phyloP scores from a whole-genome alignment of 2,797 vertebrate genomes.

The Typhlichthys eigenmanni region DNA sequence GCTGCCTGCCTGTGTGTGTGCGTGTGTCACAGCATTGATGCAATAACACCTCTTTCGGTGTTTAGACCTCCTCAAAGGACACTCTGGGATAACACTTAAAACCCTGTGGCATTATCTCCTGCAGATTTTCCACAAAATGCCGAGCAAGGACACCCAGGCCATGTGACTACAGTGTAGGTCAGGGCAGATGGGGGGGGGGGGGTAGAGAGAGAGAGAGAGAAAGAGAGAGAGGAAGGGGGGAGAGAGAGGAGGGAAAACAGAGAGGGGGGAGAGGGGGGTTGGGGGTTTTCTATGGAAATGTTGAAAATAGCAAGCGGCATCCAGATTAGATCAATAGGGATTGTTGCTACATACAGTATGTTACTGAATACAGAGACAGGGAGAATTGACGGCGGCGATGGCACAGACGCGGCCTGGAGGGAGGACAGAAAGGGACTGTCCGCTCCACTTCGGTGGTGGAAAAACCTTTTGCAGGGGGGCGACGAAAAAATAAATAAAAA shows the following conservation, averaged over 20 bases:
- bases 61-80: conserved; percentile 78
- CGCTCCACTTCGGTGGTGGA: conserved; percentile 20
- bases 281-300: conserved; percentile 70
- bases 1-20: conserved; percentile 39
- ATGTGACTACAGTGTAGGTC: conserved; percentile 85
- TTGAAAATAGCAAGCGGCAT: conserved; percentile 81
- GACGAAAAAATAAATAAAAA: conserved; percentile 12
- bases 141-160: conserved; percentile 73
- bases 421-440: conserved; percentile 5
- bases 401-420: neutral
- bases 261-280: conserved; percentile 30
- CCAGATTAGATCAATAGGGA: conserved; percentile 81
- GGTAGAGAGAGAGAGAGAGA: conserved; percentile 57
- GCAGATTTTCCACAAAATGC: conserved; percentile 83
- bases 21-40: conserved; percentile 68
- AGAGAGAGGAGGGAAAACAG: conserved; percentile 11
- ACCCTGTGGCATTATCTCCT: conserved; percentile 80
- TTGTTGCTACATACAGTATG: conserved; percentile 60
- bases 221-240: conserved; percentile 15
- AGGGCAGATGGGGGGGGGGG: conserved; percentile 73
- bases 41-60: conserved; percentile 79
- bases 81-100: conserved; percentile 79
- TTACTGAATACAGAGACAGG: conserved; percentile 40
- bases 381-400: conserved; percentile 17
- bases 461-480: conserved; percentile 31